phyloP scores from a whole-genome alignment of 2,797 vertebrate genomes.

The Neostethus bicornis region DNA sequence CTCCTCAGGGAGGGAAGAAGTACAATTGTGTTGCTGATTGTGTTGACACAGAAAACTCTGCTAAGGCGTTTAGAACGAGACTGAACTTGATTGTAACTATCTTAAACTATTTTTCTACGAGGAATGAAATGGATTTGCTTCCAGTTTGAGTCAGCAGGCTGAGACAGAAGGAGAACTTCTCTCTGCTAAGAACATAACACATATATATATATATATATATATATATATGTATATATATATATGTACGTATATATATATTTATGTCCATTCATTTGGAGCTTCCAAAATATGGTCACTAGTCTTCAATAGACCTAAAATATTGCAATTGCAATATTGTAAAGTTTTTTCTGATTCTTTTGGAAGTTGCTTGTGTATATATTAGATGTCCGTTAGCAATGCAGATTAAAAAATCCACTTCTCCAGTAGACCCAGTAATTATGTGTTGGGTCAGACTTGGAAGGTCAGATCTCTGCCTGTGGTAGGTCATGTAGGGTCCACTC shows the following conservation, averaged over 20 bases:
- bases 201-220: too few relatives aligned
- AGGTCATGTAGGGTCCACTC: conserved; percentile 45
- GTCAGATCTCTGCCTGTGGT: conserved; percentile 36
- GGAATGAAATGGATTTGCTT: not conserved
- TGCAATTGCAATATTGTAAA: too few relatives aligned
- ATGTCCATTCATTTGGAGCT: too few relatives aligned
- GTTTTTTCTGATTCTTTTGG: conserved; percentile 21
- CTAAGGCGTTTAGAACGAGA: not conserved
- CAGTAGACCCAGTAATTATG: conserved; percentile 28
- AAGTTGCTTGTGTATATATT: conserved; percentile 24
- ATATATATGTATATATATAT: too few relatives aligned
- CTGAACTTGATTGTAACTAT: conserved; percentile 4
- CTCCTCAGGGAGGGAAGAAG: not conserved
- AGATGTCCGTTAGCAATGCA: conserved; percentile 21
- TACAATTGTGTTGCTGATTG: conserved; percentile 3
- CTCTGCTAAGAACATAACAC: too few relatives aligned
- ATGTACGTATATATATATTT: too few relatives aligned
- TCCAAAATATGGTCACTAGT: too few relatives aligned
- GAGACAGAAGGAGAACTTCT: conserved; percentile 8
- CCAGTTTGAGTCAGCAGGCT: not conserved
- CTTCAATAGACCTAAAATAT: too few relatives aligned
- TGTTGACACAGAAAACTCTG: conserved; percentile 1
- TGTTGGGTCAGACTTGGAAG: conserved; percentile 22
- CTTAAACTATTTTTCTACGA: not conserved
- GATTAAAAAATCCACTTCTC: conserved; percentile 32